Evolutionary conservation across 2,797 vertebrate species (phyloP).

Genomic region (Chrysocyon brachyurus): DNA sequence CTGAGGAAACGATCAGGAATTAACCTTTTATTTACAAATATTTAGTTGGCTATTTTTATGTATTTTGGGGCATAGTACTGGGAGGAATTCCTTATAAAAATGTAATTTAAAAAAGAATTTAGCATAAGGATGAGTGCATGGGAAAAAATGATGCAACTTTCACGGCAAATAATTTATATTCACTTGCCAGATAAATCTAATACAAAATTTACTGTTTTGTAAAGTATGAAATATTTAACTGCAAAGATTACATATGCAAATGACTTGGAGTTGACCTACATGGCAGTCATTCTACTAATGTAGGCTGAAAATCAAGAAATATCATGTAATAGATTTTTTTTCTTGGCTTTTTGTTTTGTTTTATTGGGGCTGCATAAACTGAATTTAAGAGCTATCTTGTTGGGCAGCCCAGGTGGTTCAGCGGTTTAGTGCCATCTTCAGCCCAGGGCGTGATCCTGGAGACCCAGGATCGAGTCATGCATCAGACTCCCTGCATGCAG

Average conservation of each 20-base stretch:
- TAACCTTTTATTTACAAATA: constrained; percentile 1
- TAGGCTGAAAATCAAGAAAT: background rate
- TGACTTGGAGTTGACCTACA: background rate
- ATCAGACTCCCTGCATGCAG: no score
- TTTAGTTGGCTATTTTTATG: background rate
- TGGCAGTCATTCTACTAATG: background rate
- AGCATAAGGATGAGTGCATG: background rate
- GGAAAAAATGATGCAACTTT: constrained; percentile 41
- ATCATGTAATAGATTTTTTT: background rate
- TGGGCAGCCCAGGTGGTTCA: background rate
- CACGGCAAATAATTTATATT: background rate
- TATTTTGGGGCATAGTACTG: background rate
- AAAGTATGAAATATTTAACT: constrained; percentile 9
- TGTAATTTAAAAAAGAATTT: background rate
- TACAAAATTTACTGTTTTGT: background rate
- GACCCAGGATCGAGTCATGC: no score
- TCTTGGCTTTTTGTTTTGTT: background rate
- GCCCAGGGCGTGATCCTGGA: no score
- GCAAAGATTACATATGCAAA: background rate
- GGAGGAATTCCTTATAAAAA: background rate
- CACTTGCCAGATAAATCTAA: constrained; percentile 4
- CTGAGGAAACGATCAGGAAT: background rate
- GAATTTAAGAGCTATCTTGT: background rate
- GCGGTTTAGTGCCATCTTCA: no score
- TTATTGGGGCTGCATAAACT: background rate